Conservation (phyloP, 2,113 vertebrate species). For the Sebastes fasciatus region DNA sequence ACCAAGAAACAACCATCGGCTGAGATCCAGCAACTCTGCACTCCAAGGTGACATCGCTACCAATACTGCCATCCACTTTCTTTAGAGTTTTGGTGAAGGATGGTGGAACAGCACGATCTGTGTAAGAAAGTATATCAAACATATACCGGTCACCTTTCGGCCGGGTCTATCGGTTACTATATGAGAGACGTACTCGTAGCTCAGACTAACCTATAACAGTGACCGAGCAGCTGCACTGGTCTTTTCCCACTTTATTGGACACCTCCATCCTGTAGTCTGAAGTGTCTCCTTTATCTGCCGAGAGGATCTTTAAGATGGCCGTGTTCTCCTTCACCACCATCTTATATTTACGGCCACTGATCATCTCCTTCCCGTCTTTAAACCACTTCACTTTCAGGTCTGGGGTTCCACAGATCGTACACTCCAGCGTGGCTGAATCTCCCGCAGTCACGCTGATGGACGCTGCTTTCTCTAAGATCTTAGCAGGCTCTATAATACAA, state of each 20-base stretch:
- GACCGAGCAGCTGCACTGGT: conserved; percentile 89
- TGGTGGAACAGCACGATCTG: conserved; percentile 94
- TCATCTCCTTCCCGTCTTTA: conserved; percentile 90
- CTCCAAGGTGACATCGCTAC: conserved; percentile 84
- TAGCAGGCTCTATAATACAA: conserved; percentile 92
- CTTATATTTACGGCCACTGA: conserved; percentile 92
- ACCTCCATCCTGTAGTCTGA: conserved; percentile 94
- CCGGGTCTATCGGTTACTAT: too few species aligned
- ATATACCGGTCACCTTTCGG: background rate
- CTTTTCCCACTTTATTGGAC: conserved; percentile 93
- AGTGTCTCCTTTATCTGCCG: conserved; percentile 90
- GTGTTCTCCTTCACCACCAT: conserved; percentile 91
- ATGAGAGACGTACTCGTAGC: background rate
- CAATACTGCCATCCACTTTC: conserved; percentile 88
- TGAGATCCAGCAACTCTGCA: conserved; percentile 95
- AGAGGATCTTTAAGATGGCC: conserved; percentile 91
- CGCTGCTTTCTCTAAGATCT: conserved; percentile 90
- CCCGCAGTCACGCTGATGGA: conserved; percentile 94
- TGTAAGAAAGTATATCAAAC: conserved; percentile 63
- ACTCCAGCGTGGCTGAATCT: conserved; percentile 90
- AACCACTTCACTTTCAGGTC: conserved; percentile 97
- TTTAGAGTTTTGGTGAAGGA: conserved; percentile 93
- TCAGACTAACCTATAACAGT: conserved; percentile 92
- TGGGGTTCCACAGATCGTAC: conserved; percentile 91
- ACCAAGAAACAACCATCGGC: conserved; percentile 92